Conservation (phyloP, 2,888 invertebrate genomes). For the Bruchidius siliquastri region DNA sequence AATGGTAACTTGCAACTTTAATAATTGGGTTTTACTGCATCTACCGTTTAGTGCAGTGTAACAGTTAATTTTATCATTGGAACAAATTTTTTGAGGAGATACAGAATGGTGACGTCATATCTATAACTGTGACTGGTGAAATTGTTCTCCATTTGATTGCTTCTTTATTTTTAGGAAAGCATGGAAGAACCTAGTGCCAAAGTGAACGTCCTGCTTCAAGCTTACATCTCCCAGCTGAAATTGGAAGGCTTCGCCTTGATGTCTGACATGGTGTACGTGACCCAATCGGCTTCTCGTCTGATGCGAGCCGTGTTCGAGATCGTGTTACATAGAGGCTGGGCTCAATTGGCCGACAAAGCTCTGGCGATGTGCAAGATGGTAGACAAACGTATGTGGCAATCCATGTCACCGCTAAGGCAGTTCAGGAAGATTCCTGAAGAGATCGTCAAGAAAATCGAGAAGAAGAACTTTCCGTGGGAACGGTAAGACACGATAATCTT, state of each 20-base stretch:
- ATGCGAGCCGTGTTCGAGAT: conserved; percentile 98
- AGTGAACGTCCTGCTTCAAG: conserved; percentile 90
- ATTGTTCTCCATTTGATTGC: too few species aligned
- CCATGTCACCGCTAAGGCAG: conserved; percentile 96
- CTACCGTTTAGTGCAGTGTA: too few species aligned
- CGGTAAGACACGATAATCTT: conserved; percentile 41
- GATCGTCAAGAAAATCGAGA: conserved; percentile 94
- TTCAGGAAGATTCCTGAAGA: conserved; percentile 97
- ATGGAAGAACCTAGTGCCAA: conserved; percentile 98
- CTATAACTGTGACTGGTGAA: too few species aligned
- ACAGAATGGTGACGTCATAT: too few species aligned
- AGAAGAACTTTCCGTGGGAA: conserved; percentile 94
- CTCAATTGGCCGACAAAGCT: conserved; percentile 93
- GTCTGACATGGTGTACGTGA: conserved; percentile 99
- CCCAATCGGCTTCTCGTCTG: conserved; percentile 92
- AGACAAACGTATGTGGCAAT: conserved; percentile 98
- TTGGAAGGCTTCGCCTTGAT: conserved; percentile 97
- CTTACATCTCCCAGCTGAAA: conserved; percentile 97
- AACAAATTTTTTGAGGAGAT: too few species aligned
- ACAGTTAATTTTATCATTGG: too few species aligned
- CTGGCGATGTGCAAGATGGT: conserved; percentile 98
- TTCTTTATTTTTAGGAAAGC: conserved; percentile 64
- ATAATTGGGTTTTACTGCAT: too few species aligned
- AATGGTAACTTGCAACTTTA: too few species aligned
- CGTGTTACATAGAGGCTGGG: conserved; percentile 86